These are phyloP conservation scores for Psococerastis gibbosa DNA, from an alignment of 2,888 invertebrate species.

Conservation along the genomic window DNA sequence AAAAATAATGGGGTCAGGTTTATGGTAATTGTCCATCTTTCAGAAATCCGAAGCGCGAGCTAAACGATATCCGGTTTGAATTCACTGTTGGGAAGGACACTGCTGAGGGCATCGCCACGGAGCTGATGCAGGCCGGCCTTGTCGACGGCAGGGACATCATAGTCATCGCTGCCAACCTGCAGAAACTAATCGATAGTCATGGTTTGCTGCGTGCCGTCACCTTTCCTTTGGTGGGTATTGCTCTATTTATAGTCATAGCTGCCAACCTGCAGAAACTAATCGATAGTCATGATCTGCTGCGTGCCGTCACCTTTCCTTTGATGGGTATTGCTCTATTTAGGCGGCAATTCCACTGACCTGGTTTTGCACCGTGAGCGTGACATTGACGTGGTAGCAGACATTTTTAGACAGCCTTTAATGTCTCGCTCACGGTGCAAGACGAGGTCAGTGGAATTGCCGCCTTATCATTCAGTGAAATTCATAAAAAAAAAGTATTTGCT, in stretches of 20 bases:
- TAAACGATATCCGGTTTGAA: constrained; percentile 97
- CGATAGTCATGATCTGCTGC: constrained; percentile 41
- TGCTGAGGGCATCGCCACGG: constrained; percentile 81
- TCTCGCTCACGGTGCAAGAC: no score
- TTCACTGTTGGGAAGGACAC: constrained; percentile 78
- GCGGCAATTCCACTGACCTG: no score
- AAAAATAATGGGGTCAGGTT: no score
- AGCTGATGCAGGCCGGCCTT: constrained; percentile 85
- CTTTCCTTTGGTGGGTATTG: constrained; percentile 56
- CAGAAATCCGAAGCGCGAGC: constrained; percentile 71
- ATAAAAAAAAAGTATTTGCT: no score
- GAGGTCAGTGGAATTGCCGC: no score
- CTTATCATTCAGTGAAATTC: no score
- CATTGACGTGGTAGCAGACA: no score
- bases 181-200: constrained; percentile 65
- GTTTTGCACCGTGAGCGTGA: no score
- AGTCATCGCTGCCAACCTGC: constrained; percentile 84
- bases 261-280: constrained; percentile 81
- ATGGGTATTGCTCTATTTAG: no score
- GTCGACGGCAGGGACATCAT: constrained; percentile 81
- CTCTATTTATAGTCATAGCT: constrained; percentile 68
- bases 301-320: constrained; percentile 75
- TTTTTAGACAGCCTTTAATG: no score
- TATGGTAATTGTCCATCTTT: no score
- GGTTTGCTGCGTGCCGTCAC: constrained; percentile 51